Evolutionary conservation across 2,113 vertebrate species (phyloP), one percentile per base, ranked within the genome.

Genomic region (Lycaon pictus): DNA sequence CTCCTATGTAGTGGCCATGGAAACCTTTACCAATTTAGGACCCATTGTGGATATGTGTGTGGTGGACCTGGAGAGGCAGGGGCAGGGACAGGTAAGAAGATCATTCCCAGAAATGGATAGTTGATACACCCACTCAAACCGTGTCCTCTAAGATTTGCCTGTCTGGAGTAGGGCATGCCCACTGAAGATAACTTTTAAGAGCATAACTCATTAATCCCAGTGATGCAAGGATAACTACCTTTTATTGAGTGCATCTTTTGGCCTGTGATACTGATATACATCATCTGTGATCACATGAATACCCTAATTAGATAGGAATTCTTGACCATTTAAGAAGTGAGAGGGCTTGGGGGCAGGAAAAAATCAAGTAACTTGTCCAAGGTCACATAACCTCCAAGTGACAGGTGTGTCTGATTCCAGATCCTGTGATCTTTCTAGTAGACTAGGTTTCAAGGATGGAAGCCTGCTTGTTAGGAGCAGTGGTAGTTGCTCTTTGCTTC

Each of bases 21-120:
- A 99, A 98, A 99, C 99, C 7, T 99, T 99, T 96, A 99, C 99
- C 95, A 99, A 99, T 97, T 98, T 99, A 1, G 99, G 99, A 3
- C 99, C 99, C 86, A 99, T 99, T 4, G 99, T 99, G 90, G 99
- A 99, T 98, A 99, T 99, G 99, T 99, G 99, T 4, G 99, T 99
- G 84, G 99, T 99, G 20, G 99, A 99, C 97, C 99, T 99, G 98
- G 99, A 99, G 97, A 99, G 99, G 60, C 99, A 99, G 93, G 99
- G 99, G 5, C 99, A 99, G 97, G 99, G 99, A 2, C 99, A 99
- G 99, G 99, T 99, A 98, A 98, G 58, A 2, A 12, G 13, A 1
- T 29, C 51, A 62, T 25, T 25, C 35, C 55, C 93, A 89, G 86
- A 74, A 81, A 19, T 19, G 48, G 53, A 9, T 65, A 2, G 19